Conservation (phyloP, 1,140 invertebrate species). For the Drosophila kanapiae region DNA sequence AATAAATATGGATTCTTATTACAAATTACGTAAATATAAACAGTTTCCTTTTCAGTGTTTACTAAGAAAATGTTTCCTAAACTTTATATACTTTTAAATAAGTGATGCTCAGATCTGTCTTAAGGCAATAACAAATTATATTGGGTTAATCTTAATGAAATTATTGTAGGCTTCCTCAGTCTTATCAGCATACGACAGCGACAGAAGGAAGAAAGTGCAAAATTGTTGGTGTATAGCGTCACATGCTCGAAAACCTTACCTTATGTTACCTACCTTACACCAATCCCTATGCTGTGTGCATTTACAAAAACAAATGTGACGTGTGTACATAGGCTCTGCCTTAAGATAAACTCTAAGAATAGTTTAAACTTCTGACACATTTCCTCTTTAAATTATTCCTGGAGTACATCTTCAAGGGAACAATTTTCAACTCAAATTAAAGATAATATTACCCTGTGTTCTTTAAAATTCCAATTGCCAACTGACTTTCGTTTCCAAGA, state of each 20-base stretch:
- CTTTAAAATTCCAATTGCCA: not conserved
- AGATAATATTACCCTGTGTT: not conserved
- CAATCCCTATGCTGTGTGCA: too few species aligned
- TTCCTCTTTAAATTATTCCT: not conserved
- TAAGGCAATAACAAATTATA: too few species aligned
- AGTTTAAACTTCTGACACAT: not conserved
- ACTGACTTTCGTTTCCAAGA: constrained; percentile 12
- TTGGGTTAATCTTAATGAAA: too few species aligned
- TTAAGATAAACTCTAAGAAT: not conserved
- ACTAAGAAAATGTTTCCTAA: not conserved
- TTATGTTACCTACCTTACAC: too few species aligned
- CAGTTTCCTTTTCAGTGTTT: not conserved
- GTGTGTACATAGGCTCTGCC: too few species aligned
- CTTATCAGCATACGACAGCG: too few species aligned
- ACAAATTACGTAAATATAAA: not conserved
- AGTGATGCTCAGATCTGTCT: too few species aligned
- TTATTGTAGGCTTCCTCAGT: too few species aligned
- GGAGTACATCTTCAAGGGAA: not conserved
- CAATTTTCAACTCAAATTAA: not conserved
- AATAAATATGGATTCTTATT: not conserved
- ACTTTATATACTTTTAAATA: not conserved
- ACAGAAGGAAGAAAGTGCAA: too few species aligned
- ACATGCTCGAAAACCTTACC: too few species aligned
- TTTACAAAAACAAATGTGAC: too few species aligned
- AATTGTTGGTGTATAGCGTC: too few species aligned